Conservation (phyloP, 2,888 invertebrate species). For the Pammene aurita region DNA sequence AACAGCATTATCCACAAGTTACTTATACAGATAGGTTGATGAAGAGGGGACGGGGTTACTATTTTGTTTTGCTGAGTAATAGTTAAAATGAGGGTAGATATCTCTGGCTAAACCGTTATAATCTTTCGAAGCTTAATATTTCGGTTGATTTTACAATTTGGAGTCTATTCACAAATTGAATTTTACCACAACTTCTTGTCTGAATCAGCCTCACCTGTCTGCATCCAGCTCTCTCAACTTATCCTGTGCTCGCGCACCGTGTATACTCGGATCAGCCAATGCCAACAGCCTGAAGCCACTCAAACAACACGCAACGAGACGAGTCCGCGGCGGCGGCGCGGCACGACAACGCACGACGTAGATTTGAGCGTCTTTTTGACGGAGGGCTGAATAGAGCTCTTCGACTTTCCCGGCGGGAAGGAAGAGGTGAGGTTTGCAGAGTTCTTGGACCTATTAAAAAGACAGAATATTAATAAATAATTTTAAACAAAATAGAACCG, state of each 20-base stretch:
- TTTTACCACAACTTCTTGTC: too few species aligned
- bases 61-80: too few species aligned
- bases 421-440: slow-evolving; percentile 91
- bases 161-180: too few species aligned
- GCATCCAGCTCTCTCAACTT: slow-evolving; percentile 85
- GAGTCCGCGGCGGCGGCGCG: slow-evolving; percentile 85
- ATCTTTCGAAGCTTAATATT: too few species aligned
- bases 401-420: slow-evolving; percentile 94
- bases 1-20: too few species aligned
- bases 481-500: not conserved
- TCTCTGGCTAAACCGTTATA: too few species aligned
- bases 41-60: too few species aligned
- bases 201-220: slow-evolving; percentile 88
- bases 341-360: slow-evolving; percentile 90
- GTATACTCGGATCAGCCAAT: slow-evolving; percentile 93
- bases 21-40: too few species aligned
- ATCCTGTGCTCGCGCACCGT: slow-evolving; percentile 90
- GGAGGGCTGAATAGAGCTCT: slow-evolving; percentile 93
- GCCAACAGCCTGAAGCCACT: slow-evolving; percentile 85
- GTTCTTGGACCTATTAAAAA: slow-evolving; percentile 78
- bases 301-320: slow-evolving; percentile 94
- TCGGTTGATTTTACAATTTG: too few species aligned
- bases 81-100: too few species aligned
- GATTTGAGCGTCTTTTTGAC: slow-evolving; percentile 96
- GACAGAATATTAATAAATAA: not conserved